These are phyloP conservation scores for Subanguina moxae DNA, from an alignment of 1,140 invertebrate species.

Conservation along the genomic window DNA sequence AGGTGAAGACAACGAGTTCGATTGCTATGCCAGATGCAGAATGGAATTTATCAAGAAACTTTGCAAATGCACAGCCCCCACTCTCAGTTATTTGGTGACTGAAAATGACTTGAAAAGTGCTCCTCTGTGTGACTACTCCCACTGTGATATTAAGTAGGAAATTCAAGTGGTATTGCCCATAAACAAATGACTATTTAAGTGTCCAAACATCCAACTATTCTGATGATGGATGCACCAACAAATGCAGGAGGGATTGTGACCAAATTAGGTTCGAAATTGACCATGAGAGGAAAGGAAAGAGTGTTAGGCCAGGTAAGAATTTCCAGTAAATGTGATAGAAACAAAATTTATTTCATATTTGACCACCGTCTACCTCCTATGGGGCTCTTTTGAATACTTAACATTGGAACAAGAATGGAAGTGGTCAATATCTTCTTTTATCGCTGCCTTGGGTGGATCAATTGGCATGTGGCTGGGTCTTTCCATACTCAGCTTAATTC, in stretches of 20 bases:
- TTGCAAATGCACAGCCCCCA: constrained; percentile 42
- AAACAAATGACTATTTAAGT: constrained; percentile 42
- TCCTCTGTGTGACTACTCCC: constrained; percentile 42
- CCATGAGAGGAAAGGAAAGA: constrained; percentile 46
- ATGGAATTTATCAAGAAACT: constrained; percentile 51
- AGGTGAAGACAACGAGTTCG: constrained; percentile 48
- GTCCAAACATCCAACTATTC: constrained; percentile 47
- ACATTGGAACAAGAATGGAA: constrained; percentile 54
- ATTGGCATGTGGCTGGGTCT: constrained; percentile 49
- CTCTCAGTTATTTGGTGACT: constrained; percentile 39
- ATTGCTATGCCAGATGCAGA: constrained; percentile 45
- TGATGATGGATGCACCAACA: constrained; percentile 48
- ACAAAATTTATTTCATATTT: constrained; percentile 35
- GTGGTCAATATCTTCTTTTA: constrained; percentile 42
- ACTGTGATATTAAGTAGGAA: constrained; percentile 39
- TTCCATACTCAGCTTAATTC: constrained; percentile 48
- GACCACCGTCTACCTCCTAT: constrained; percentile 49
- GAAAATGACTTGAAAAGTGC: constrained; percentile 32
- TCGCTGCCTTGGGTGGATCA: constrained; percentile 45
- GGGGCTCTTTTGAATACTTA: constrained; percentile 57
- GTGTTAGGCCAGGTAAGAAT: constrained; percentile 45
- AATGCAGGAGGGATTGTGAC: constrained; percentile 50
- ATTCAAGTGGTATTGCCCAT: neutral
- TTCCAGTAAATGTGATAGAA: neutral
- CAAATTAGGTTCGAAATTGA: constrained; percentile 55